Percentiles rank a stretch among this genome's conserved stretches.
These are phyloP conservation scores for Philopotamus ludificatus DNA, from an alignment of 1,140 invertebrate genomes.

Conservation along the genomic window DNA sequence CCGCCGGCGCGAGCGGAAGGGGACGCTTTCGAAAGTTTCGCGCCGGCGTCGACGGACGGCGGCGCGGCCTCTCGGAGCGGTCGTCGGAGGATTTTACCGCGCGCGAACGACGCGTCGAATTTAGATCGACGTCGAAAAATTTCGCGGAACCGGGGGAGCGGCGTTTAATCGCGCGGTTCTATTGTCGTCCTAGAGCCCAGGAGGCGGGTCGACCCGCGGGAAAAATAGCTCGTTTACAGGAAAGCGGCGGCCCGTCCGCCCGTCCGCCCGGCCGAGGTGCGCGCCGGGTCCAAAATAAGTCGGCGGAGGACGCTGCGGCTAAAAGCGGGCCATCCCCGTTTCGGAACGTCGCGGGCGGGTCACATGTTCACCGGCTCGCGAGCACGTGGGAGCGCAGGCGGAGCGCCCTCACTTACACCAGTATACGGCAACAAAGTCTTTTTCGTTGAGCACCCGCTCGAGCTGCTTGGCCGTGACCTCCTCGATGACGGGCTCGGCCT, in stretches of 20 bases:
- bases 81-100: no score
- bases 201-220: neutral
- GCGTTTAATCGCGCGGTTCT: neutral
- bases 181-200: conserved; percentile 8
- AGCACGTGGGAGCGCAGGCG: conserved; percentile 14
- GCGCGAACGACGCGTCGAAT: neutral
- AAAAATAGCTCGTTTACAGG: conserved; percentile 21
- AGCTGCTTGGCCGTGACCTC: conserved; percentile 89
- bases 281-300: conserved; percentile 13
- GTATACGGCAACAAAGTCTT: conserved; percentile 91
- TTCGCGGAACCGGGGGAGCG: neutral
- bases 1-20: no score
- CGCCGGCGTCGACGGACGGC: no score
- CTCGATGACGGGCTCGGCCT: conserved; percentile 79
- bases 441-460: conserved; percentile 81
- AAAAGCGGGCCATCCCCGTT: conserved; percentile 8
- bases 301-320: conserved; percentile 6
- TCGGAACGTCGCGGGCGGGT: no score
- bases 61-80: no score
- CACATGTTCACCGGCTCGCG: neutral
- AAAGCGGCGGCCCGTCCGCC: neutral
- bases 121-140: neutral
- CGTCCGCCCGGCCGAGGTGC: neutral
- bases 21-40: no score
- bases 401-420: conserved; percentile 80